A percentile compares a stretch with the other conserved stretches of the same genome.
These are phyloP conservation scores for Chalcosyrphus nemorum DNA, from an alignment of 2,888 invertebrate genomes.

Conservation along the genomic window DNA sequence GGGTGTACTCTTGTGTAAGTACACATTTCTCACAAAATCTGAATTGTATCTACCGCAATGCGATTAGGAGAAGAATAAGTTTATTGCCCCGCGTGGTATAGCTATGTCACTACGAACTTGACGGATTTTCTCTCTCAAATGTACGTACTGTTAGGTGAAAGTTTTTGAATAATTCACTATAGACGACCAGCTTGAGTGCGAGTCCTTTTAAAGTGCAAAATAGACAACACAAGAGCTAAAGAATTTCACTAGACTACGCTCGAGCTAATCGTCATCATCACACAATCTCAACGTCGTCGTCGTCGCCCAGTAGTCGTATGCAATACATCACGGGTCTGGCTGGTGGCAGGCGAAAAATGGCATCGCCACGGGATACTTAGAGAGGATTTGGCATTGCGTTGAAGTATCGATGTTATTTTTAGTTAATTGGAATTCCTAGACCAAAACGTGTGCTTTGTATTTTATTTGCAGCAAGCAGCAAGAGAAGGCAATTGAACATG, in stretches of 20 bases:
- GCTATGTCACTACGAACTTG: slow-evolving; percentile 60
- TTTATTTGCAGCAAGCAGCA: slow-evolving; percentile 24
- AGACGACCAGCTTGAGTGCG: slow-evolving; percentile 46
- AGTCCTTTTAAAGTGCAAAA: slow-evolving; percentile 3
- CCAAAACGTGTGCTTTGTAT: neutral
- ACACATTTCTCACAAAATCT: neutral
- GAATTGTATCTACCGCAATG: neutral
- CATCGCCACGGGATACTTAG: slow-evolving; percentile 52
- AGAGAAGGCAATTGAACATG: slow-evolving; percentile 28
- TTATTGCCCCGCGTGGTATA: slow-evolving; percentile 43
- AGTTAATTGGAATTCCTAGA: slow-evolving; percentile 52
- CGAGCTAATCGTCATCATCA: slow-evolving; percentile 29
- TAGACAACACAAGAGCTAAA: neutral
- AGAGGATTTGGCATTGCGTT: slow-evolving; percentile 50
- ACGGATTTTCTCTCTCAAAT: neutral
- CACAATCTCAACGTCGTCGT: neutral
- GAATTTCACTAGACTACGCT: slow-evolving; percentile 14
- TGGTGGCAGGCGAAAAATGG: slow-evolving; percentile 40
- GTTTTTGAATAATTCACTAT: slow-evolving; percentile 54
- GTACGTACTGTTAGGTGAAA: slow-evolving; percentile 15
- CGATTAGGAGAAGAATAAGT: slow-evolving; percentile 11
- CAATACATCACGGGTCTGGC: slow-evolving; percentile 55
- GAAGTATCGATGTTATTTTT: slow-evolving; percentile 55
- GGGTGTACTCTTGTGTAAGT: slow-evolving; percentile 1
- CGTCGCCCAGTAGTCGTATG: slow-evolving; percentile 49